These are phyloP conservation scores for Geothlypis trichas DNA, from an alignment of 2,113 vertebrate species.

Conservation along the genomic window DNA sequence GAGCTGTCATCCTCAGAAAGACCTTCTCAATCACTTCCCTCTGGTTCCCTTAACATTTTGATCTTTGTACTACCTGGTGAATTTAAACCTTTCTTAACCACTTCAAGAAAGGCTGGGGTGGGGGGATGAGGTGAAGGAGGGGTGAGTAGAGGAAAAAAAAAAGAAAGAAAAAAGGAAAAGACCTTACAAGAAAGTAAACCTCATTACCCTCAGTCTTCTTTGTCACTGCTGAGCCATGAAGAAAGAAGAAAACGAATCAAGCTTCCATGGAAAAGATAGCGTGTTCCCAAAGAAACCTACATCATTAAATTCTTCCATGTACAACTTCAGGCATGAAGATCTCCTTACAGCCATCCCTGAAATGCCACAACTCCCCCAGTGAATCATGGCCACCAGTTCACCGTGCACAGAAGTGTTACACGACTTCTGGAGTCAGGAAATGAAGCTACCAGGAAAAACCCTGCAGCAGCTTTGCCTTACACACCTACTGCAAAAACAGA, in stretches of 20 bases:
- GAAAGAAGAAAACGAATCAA: neutral
- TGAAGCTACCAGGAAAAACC: neutral
- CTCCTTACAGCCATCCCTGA: neutral
- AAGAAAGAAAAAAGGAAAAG: neutral
- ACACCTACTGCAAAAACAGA: neutral
- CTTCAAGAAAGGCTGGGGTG: neutral
- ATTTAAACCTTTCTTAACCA: neutral
- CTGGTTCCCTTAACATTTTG: neutral
- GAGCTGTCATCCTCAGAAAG: slow-evolving; percentile 30
- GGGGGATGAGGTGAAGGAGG: neutral
- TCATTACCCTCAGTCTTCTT: neutral
- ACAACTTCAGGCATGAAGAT: neutral
- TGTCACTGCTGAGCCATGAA: neutral
- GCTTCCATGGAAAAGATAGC: neutral
- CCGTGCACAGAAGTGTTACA: neutral
- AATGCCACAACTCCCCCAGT: neutral
- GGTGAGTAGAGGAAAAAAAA: neutral
- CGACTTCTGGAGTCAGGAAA: neutral
- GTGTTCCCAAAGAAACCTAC: neutral
- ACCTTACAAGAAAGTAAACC: neutral
- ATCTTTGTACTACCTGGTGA: slow-evolving; percentile 15
- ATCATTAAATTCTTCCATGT: neutral
- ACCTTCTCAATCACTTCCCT: neutral
- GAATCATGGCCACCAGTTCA: neutral
- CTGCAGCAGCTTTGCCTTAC: neutral